Percentiles rank a stretch among this genome's conserved stretches.
These are phyloP conservation scores for Psittacula derbiana DNA, from an alignment of 2,797 vertebrate species.

Conservation along the genomic window DNA sequence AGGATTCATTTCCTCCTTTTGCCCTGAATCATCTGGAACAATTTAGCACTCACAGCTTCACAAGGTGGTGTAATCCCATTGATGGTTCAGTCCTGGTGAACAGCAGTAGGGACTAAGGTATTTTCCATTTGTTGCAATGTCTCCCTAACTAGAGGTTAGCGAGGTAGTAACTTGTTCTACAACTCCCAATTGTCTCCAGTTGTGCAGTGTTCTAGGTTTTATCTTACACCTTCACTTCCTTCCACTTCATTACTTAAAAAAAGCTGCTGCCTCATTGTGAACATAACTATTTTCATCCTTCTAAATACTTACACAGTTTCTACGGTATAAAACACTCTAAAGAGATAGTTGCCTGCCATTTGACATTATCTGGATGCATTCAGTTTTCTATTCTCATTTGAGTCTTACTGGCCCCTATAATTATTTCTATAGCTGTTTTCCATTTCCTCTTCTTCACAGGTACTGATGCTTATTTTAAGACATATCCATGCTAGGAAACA, in stretches of 20 bases:
- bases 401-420: background rate
- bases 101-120: background rate
- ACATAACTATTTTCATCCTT: background rate
- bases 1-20: conserved; percentile 19
- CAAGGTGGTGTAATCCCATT: background rate
- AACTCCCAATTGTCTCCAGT: background rate
- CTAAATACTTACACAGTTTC: background rate
- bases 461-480: conserved; percentile 15
- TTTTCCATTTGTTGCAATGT: background rate
- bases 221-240: background rate
- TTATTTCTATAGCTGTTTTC: background rate
- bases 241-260: background rate
- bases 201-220: background rate
- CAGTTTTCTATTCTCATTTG: background rate
- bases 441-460: background rate
- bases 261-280: background rate
- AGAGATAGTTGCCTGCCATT: background rate
- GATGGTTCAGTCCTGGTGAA: background rate
- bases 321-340: background rate
- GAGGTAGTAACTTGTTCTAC: background rate
- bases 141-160: background rate
- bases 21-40: conserved; percentile 23
- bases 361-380: background rate
- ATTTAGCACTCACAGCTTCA: background rate
- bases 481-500: background rate